Evolutionary conservation across 2,113 vertebrate genomes (phyloP).

Genomic region (Limnothrissa miodon): DNA sequence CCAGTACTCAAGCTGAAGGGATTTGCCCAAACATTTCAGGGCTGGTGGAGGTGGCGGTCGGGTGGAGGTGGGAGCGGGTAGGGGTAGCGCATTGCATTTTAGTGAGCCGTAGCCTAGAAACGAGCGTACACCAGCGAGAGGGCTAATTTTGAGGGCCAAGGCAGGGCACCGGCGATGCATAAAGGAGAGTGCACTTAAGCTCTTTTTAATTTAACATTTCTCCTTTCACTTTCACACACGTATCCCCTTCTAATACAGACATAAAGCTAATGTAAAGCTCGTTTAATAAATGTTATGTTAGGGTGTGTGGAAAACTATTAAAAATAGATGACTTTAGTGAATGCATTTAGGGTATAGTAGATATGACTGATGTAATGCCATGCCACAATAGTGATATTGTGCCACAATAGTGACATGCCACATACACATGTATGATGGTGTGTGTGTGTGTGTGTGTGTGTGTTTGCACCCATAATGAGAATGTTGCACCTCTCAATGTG

Average conservation of each 20-base stretch:
- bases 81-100: slow-evolving; percentile 22
- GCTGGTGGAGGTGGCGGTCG: slow-evolving; percentile 17
- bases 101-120: slow-evolving; percentile 42
- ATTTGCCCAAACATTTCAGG: slow-evolving; percentile 27
- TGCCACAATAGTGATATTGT: neutral
- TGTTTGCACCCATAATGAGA: neutral
- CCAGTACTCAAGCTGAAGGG: slow-evolving; percentile 25
- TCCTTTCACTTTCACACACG: neutral
- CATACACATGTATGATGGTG: neutral
- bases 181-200: neutral
- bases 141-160: slow-evolving; percentile 24
- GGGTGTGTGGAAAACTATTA: neutral
- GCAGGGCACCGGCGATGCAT: neutral
- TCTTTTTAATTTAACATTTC: slow-evolving; percentile 5
- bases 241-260: neutral
- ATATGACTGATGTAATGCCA: neutral
- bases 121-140: slow-evolving; percentile 26
- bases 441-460: too few species aligned
- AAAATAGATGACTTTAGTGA: neutral
- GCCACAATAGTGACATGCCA: neutral
- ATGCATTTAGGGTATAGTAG: neutral
- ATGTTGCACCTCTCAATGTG: neutral
- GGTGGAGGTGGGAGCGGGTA: slow-evolving; percentile 1
- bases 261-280: neutral
- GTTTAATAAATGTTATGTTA: neutral